These are phyloP conservation scores for Hiodon alosoides DNA, from an alignment of 2,113 vertebrate genomes.

Conservation along the genomic window DNA sequence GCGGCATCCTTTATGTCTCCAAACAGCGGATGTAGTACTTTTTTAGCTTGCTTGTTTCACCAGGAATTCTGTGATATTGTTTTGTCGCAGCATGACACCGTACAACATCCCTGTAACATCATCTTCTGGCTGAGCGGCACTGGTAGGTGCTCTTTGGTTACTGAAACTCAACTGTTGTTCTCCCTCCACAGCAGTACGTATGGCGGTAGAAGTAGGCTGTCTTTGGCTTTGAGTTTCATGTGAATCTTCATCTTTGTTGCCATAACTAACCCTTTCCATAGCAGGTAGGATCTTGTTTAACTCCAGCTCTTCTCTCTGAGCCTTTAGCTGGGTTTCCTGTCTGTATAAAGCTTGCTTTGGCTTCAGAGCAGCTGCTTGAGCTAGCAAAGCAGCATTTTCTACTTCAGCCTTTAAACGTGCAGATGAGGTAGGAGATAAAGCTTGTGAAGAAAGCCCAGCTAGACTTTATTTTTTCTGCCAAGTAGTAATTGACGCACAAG, in stretches of 20 bases:
- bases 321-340: constrained; percentile 3
- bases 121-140: not conserved
- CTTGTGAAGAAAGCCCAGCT: not conserved
- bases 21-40: constrained; percentile 12
- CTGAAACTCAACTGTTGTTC: not conserved
- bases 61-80: not conserved
- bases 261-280: no score
- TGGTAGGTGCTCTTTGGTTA: not conserved
- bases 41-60: constrained; percentile 7
- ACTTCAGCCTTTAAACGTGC: constrained; percentile 1
- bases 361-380: constrained; percentile 14
- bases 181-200: no score
- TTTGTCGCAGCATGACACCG: not conserved
- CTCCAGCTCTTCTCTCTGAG: constrained; percentile 1
- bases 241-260: no score
- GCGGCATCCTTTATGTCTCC: constrained; percentile 7
- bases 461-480: not conserved
- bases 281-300: not conserved
- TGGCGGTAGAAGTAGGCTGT: not conserved
- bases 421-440: constrained; percentile 1
- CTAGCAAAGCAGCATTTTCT: constrained; percentile 12
- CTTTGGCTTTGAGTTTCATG: not conserved
- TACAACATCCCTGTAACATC: not conserved
- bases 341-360: constrained; percentile 11
- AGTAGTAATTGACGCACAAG: not conserved